Percentiles rank a stretch among this genome's conserved stretches.
phyloP scores from a whole-genome alignment of 92 coral and sea anemone genomes.

The Muricea muricata region DNA sequence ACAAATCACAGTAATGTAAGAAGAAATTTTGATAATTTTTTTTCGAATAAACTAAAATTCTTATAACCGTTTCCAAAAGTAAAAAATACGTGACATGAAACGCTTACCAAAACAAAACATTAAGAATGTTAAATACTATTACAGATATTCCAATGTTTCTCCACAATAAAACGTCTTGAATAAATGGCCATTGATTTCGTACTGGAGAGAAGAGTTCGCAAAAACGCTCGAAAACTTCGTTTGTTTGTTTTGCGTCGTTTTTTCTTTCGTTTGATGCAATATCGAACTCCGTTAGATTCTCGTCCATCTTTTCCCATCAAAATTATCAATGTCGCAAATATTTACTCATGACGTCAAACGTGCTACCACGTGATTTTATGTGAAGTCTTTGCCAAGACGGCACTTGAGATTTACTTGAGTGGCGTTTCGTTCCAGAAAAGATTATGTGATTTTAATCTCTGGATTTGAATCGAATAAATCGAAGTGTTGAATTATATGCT shows the following conservation, averaged over 20 bases:
- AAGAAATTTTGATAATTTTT: not conserved
- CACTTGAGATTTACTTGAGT: too few species aligned
- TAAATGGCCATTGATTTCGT: slow-evolving; percentile 4
- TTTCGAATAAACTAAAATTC: not conserved
- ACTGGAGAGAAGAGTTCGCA: slow-evolving; percentile 20
- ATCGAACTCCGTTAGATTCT: not conserved
- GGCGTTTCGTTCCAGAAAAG: too few species aligned
- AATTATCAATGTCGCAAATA: not conserved
- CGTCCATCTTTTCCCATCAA: slow-evolving; percentile 11
- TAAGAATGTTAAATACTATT: slow-evolving; percentile 17
- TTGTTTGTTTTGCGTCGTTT: not conserved
- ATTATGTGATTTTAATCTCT: too few species aligned
- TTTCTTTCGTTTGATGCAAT: not conserved
- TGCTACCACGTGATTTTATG: not conserved
- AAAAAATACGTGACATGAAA: slow-evolving; percentile 9
- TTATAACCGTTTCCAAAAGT: not conserved
- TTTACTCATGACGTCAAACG: slow-evolving; percentile 14
- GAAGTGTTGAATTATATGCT: too few species aligned
- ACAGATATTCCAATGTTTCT: slow-evolving; percentile 27
- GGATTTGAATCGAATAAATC: too few species aligned
- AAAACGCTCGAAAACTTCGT: not conserved
- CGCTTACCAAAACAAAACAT: slow-evolving; percentile 45
- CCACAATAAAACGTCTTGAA: slow-evolving; percentile 34
- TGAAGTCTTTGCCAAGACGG: too few species aligned
- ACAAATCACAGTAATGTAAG: not conserved